Base-by-base conservation (phyloP, 2,113 vertebrate species). In the Onychostruthus taczanowskii region DNA sequence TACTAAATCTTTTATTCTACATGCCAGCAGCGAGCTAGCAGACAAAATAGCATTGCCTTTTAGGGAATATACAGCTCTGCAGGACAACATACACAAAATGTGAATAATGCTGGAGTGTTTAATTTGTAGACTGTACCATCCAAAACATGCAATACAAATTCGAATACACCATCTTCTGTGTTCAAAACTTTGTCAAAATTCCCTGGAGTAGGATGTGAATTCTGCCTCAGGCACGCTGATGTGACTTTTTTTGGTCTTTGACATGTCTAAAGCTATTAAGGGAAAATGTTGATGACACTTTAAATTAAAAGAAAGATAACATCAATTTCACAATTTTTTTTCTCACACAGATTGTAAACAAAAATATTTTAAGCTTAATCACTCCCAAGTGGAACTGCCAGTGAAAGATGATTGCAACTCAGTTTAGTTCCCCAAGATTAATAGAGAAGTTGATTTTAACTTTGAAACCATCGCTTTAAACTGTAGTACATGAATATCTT, bases 211-310 rank as follows among this genome's bases (percentile, higher is more conserved):
- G 50, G 89, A 94, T 64, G 77, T 80, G 62, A 96, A 89, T 72
- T 91, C 95, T 94, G 90, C 92, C 77, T 33, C 66, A 75, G 62
- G 83, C 90, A 92, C 19, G 14, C 33, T 78, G 64, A 53, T 39
- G 35, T 63, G 92, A 92, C 59, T 96, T 91, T 59, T 75, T 93
- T 94, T 78, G 58, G 84, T 95, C 74, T 91, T 94, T 83, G 67
- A 87, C 24, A 85, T 64, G 83, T 59, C 90, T 94, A 73, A 61
- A 95, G 58, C 70, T 84, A 92, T 83, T 92, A 84, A 72, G 28
- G 62, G 68, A 87, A 90, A 89, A 89, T 35, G 52, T 49, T 87
- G 90, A 92, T 79, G 86, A 89, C 86, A 39, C 31, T 68, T 95
- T 11, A 68, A 95, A 94, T 91, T 52, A 78, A 93, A 95, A 89